Conservation (phyloP, 2,797 vertebrate species). For the Lepus townsendii region DNA sequence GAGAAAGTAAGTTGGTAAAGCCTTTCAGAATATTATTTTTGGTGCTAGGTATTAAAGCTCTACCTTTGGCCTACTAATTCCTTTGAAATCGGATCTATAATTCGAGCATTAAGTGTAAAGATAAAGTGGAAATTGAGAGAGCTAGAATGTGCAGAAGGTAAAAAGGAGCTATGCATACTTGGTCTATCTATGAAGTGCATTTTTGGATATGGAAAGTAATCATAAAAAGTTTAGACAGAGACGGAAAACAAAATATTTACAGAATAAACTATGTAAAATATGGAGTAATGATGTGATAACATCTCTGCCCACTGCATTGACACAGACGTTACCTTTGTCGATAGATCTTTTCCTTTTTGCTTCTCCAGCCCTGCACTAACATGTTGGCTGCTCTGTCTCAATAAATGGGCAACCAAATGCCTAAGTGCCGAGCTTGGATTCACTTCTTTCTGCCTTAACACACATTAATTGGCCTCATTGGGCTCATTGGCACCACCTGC, state of each 20-base stretch:
- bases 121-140: background rate
- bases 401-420: background rate
- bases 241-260: background rate
- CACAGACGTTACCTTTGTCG: background rate
- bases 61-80: background rate
- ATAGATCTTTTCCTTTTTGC: background rate
- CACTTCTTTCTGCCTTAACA: background rate
- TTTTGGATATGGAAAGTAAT: background rate
- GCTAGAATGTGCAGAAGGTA: background rate
- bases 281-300: background rate
- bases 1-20: background rate
- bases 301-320: background rate
- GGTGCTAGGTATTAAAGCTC: background rate
- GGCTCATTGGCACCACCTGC: background rate
- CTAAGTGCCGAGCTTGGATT: background rate
- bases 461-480: background rate
- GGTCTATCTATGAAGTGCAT: background rate
- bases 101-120: background rate
- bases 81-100: background rate
- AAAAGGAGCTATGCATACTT: background rate
- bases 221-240: conserved; percentile 9
- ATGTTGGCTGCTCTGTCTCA: background rate
- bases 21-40: background rate
- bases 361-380: background rate
- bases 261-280: background rate